A percentile compares a stretch with the other conserved stretches of the same genome.
Evolutionary conservation across 2,113 vertebrate genomes (phyloP).

Genomic region (Saccopteryx bilineata): DNA sequence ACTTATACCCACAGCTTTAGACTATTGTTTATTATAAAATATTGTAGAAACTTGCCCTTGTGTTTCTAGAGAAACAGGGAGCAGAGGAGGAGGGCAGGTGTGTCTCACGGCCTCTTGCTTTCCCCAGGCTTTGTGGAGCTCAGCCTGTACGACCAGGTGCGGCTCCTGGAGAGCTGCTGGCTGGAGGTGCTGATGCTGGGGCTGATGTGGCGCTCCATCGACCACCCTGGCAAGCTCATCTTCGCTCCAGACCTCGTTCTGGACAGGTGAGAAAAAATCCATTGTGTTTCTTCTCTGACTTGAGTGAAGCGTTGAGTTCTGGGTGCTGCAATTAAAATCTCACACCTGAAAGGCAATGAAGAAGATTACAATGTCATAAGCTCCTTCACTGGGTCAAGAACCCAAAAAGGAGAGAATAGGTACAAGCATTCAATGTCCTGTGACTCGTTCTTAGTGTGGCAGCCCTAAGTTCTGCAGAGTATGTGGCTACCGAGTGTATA

Average conservation of each 20-base stretch:
- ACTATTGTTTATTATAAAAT: background rate
- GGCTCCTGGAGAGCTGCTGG: conserved; percentile 98
- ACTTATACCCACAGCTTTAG: background rate
- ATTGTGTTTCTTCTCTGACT: background rate
- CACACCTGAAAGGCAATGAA: background rate
- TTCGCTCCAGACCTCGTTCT: conserved; percentile 97
- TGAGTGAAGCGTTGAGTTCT: background rate
- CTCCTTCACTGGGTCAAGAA: conserved; percentile 43
- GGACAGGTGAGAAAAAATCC: conserved; percentile 91
- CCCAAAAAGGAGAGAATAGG: background rate
- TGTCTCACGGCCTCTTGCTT: conserved; percentile 73
- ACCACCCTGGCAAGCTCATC: conserved; percentile 97
- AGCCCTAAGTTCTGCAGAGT: background rate
- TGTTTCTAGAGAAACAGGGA: background rate
- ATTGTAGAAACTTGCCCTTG: background rate
- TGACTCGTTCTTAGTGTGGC: background rate
- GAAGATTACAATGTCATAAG: background rate
- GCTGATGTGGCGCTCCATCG: conserved; percentile 98
- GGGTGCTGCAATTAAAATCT: conserved; percentile 40
- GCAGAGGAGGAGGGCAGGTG: background rate
- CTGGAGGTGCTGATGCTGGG: conserved; percentile 98
- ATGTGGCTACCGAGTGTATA: background rate
- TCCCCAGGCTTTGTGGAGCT: conserved; percentile 95
- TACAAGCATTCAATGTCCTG: background rate
- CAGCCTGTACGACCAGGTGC: conserved; percentile 95